A percentile compares a stretch with the other conserved stretches of the same genome.
phyloP scores from a whole-genome alignment of 2,113 vertebrate genomes.

The Actenoides lindsayi region DNA sequence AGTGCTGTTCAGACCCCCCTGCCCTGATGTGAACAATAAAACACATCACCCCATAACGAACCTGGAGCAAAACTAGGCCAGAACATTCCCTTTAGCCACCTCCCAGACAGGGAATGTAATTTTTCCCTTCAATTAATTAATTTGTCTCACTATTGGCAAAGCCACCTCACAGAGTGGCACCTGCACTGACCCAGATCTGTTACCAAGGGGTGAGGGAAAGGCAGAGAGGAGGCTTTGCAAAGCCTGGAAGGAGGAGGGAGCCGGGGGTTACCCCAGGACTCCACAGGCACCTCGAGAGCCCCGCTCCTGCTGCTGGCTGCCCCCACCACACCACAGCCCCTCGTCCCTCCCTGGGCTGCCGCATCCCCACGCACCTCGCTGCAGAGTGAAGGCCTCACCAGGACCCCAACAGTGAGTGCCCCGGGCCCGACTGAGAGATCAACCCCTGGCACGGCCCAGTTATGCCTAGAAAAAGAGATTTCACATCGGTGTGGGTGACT shows the following conservation, averaged over 20 bases:
- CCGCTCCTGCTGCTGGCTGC: rapidly evolving
- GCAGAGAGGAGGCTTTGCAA: background rate
- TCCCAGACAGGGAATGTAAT: background rate
- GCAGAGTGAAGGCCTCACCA: background rate
- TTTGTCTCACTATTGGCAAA: background rate
- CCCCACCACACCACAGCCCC: background rate
- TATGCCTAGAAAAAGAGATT: background rate
- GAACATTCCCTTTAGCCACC: background rate
- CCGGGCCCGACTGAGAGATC: background rate
- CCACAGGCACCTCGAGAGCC: too few relatives aligned
- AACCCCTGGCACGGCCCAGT: rapidly evolving
- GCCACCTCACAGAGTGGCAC: background rate
- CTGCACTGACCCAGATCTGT: background rate
- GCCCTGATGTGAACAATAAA: background rate
- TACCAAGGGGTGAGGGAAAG: background rate
- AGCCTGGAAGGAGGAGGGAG: background rate
- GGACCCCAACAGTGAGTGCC: rapidly evolving
- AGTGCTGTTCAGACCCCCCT: background rate
- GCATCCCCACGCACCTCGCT: rapidly evolving
- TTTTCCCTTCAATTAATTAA: background rate
- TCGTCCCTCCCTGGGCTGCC: too few relatives aligned
- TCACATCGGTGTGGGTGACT: background rate
- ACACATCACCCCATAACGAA: background rate
- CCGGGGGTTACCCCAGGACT: background rate
- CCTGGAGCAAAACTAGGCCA: background rate